phyloP scores from a whole-genome alignment of 2,797 vertebrate species.

The Nyctalus aviator region DNA sequence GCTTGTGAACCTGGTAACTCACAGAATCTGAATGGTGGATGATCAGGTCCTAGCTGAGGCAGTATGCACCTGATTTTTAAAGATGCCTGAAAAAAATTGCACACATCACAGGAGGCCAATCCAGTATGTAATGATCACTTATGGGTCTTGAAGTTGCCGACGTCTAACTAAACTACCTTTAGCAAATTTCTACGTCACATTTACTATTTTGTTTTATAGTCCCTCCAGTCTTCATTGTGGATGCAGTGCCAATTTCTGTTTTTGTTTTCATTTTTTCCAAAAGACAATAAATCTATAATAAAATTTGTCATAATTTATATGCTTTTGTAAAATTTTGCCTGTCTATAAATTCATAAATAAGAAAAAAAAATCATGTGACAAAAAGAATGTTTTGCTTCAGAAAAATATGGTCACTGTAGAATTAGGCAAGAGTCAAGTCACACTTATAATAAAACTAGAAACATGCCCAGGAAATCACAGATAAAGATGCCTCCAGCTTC shows the following conservation, averaged over 20 bases:
- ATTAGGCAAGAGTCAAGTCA: slow-evolving; percentile 35
- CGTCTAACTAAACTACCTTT: background rate
- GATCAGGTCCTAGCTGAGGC: background rate
- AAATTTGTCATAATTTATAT: slow-evolving; percentile 37
- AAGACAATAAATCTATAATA: slow-evolving; percentile 17
- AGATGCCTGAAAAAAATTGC: background rate
- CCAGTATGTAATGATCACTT: background rate
- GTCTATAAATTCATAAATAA: slow-evolving; percentile 41
- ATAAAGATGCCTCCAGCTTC: background rate
- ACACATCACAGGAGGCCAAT: background rate
- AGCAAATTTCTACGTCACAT: slow-evolving; percentile 42
- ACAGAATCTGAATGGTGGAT: background rate
- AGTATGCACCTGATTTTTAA: background rate
- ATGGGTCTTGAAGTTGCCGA: background rate
- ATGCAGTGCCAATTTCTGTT: background rate
- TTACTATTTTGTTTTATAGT: background rate
- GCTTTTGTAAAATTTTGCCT: slow-evolving; percentile 37
- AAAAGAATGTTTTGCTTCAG: slow-evolving; percentile 42
- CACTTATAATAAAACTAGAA: slow-evolving; percentile 39
- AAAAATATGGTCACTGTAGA: slow-evolving; percentile 52
- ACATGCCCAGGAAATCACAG: slow-evolving; percentile 48
- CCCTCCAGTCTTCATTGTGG: background rate
- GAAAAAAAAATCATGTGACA: background rate
- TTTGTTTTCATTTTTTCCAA: slow-evolving; percentile 3
- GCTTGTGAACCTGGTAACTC: background rate